Percentiles rank a stretch among this genome's conserved stretches.
Conservation (phyloP, 2,797 vertebrate species). For the Pempheris klunzingeri region DNA sequence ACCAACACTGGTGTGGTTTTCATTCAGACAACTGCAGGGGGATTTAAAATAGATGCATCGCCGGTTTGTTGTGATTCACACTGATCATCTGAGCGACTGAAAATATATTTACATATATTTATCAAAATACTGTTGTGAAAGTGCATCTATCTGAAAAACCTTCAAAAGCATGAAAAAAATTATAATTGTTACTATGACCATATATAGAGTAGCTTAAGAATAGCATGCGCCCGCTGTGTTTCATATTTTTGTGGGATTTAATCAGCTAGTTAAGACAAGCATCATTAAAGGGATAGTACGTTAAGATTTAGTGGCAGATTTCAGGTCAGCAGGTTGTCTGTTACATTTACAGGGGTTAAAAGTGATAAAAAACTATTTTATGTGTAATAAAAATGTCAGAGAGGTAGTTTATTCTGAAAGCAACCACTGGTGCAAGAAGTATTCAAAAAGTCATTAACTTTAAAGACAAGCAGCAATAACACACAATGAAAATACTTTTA, state of each 20-base stretch:
- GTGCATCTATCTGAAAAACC: background rate
- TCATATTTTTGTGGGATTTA: background rate
- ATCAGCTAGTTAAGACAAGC: background rate
- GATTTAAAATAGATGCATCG: constrained; percentile 27
- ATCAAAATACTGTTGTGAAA: background rate
- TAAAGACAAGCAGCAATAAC: background rate
- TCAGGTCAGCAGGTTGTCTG: background rate
- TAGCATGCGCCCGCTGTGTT: background rate
- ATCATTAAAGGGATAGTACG: background rate
- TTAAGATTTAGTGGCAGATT: background rate
- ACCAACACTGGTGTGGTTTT: constrained; percentile 44
- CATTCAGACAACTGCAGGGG: constrained; percentile 61
- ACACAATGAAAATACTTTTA: background rate
- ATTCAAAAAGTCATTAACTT: background rate
- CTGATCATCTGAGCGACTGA: background rate
- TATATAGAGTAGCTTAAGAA: background rate
- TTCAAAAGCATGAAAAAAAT: background rate
- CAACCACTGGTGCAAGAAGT: background rate
- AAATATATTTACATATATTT: background rate
- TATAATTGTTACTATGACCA: background rate
- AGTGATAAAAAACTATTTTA: background rate
- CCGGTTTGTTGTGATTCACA: constrained; percentile 24
- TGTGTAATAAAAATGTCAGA: background rate
- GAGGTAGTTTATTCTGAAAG: background rate
- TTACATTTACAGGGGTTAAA: background rate